Evolutionary conservation across 2,797 vertebrate species (phyloP), one percentile per base, ranked within the genome.

Genomic region (Artibeus lituratus): DNA sequence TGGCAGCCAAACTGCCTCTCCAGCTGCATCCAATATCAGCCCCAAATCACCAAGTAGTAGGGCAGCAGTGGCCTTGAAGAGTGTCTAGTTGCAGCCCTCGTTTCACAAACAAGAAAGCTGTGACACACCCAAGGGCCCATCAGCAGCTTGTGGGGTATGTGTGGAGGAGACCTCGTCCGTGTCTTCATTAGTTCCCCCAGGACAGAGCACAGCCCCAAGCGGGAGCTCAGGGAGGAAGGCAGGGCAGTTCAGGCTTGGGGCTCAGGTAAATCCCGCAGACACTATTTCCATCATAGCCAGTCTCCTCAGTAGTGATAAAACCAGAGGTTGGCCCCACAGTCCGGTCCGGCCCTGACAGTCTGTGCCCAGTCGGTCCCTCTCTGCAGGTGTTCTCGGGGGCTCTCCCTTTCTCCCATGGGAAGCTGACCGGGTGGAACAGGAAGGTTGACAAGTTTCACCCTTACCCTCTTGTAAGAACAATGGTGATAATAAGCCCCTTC

Each of bases 401-500:
- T 39, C 5, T 44, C 3, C n/a, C 53, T 67, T 37, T 32, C 65
- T 42, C 65, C 35, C 5, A 29, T 90, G 70, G 59, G 90, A 97
- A 51, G 65, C 89, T 83, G 88, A 93, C 47, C 89, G 94, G 72
- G 83, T 76, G 77, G 88, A 92, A 90, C 80, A 96, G 67, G 12
- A n/a, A 93, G 65, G 80, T 51, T 89, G 83, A n/a, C 0, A 24
- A 90, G 10, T 22, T 89, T 87, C 72, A 39, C 47, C 59, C 5
- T 47, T 85, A 95, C 76, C 67, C 4, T 83, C 78, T 80, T 76
- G 9, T 42, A 49, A 93, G 86, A 97, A 44, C 37, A 70, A 24
- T 6, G 87, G 95, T 96, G 96, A 91, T 92, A 90, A 89, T 94
- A 93, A 77, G 86, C 95, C 78, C 93, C 90, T 67, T 87, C 47